Evolutionary conservation across 1,140 invertebrate genomes (phyloP).

Genomic region (Latrodectus geometricus): DNA sequence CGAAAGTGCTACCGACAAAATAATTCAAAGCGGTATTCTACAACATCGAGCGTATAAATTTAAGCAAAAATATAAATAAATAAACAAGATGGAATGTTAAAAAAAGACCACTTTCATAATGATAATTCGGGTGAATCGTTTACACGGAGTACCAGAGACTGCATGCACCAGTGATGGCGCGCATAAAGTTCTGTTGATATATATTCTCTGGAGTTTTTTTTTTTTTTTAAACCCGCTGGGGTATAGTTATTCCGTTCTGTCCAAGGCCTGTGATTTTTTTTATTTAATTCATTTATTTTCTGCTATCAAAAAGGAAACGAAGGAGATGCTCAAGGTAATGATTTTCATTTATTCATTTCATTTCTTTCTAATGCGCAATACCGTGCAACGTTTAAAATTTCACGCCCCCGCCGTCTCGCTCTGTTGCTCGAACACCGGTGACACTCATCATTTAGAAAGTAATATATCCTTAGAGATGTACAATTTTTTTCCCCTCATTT

Average conservation of each 20-base stretch:
- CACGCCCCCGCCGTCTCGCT: neutral
- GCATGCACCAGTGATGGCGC: neutral
- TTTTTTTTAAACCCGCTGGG: neutral
- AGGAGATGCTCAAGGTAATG: neutral
- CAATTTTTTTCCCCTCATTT: neutral
- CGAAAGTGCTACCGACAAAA: constrained; percentile 18
- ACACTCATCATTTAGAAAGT: neutral
- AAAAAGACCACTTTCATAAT: constrained; percentile 2
- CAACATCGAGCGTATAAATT: constrained; percentile 1
- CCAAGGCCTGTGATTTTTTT: neutral
- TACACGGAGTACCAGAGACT: neutral
- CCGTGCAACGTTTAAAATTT: constrained; percentile 24
- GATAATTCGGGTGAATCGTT: constrained; percentile 44
- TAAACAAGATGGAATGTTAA: neutral
- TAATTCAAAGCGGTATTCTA: neutral
- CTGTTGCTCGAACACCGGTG: neutral
- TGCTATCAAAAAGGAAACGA: neutral
- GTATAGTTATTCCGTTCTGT: neutral
- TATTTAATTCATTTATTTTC: neutral
- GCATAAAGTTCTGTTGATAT: neutral
- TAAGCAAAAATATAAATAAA: constrained; percentile 11
- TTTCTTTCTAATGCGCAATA: constrained; percentile 7
- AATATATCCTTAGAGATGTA: neutral
- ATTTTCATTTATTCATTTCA: neutral
- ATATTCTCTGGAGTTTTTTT: too few species aligned